Evolutionary conservation across 2,888 invertebrate species (phyloP).

Genomic region (Cerastis leucographa): DNA sequence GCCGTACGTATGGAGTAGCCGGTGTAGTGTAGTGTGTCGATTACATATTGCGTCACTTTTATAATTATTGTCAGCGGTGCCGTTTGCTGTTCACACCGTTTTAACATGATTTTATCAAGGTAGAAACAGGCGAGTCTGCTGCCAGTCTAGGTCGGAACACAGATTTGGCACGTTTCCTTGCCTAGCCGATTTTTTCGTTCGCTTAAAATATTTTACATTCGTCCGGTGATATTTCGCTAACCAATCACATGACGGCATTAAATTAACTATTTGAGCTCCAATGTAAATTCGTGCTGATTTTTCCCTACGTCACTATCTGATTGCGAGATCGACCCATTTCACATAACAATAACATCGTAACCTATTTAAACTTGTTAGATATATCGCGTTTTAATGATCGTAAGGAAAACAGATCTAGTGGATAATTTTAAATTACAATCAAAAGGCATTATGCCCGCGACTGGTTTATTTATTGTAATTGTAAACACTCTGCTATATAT

Average conservation of each 20-base stretch:
- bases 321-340: slow-evolving; percentile 57
- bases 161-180: slow-evolving; percentile 71
- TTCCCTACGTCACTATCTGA: slow-evolving; percentile 35
- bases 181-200: slow-evolving; percentile 59
- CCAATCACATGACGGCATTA: slow-evolving; percentile 33
- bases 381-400: slow-evolving; percentile 40
- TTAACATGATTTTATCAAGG: slow-evolving; percentile 65
- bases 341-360: slow-evolving; percentile 64
- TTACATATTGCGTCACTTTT: slow-evolving; percentile 71
- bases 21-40: slow-evolving; percentile 69
- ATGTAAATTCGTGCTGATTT: slow-evolving; percentile 35
- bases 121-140: slow-evolving; percentile 72
- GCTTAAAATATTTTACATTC: slow-evolving; percentile 53
- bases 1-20: slow-evolving; percentile 46
- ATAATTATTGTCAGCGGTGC: slow-evolving; percentile 70
- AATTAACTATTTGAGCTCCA: slow-evolving; percentile 31
- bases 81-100: slow-evolving; percentile 50
- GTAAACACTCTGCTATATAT: slow-evolving; percentile 71
- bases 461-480: slow-evolving; percentile 71
- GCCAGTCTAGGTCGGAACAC: slow-evolving; percentile 70
- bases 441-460: slow-evolving; percentile 32
- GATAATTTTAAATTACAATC: slow-evolving; percentile 46
- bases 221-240: slow-evolving; percentile 6
- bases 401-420: slow-evolving; percentile 13
- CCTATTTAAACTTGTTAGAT: slow-evolving; percentile 54